Percentiles rank a stretch among this genome's conserved stretches.
Conservation (phyloP, 37 sponge, comb jelly and placozoan species). For the Hexactinellida sp. region DNA sequence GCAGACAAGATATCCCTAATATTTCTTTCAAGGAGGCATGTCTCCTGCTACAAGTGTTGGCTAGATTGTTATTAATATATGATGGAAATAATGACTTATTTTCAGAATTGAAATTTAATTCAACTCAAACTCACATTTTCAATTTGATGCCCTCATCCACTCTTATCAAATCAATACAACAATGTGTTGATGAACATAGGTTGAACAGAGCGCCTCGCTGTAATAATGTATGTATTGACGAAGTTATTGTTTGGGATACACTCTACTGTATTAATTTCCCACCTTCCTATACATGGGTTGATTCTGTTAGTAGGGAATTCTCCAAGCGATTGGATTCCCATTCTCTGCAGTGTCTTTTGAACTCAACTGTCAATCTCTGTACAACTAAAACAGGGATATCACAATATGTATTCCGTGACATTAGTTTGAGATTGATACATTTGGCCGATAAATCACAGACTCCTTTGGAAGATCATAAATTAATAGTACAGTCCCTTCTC, state of each 20-base stretch:
- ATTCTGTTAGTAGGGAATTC: not conserved
- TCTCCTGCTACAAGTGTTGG: not conserved
- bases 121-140: not conserved
- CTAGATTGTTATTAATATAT: not conserved
- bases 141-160: not conserved
- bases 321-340: not conserved
- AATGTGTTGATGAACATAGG: not conserved
- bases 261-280: not conserved
- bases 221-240: not conserved
- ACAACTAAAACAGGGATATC: not conserved
- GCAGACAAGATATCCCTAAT: not conserved
- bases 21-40: not conserved
- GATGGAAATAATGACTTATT: not conserved
- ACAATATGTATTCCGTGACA: not conserved
- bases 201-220: not conserved
- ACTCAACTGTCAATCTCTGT: not conserved
- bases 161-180: not conserved
- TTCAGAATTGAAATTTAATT: not conserved
- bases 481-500: not conserved
- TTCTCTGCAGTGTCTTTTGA: not conserved
- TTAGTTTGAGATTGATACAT: not conserved
- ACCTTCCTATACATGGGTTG: not conserved
- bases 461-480: not conserved
- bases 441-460: not conserved
- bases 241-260: not conserved